These are phyloP conservation scores for Bombus huntii DNA, from an alignment of 1,140 invertebrate genomes.

Conservation along the genomic window DNA sequence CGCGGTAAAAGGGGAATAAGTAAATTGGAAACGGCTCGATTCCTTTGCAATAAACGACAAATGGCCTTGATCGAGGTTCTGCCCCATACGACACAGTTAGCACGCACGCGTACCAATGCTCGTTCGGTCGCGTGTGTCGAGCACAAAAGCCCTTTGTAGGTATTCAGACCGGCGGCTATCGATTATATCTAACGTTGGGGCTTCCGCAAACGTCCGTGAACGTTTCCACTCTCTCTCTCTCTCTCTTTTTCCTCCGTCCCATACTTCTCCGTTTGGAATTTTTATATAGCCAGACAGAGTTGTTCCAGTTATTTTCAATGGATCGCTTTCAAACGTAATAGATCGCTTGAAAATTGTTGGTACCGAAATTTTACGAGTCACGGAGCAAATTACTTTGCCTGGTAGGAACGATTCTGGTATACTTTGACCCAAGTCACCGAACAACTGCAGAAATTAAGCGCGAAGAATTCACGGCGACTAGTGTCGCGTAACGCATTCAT, in stretches of 20 bases:
- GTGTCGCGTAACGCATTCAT: neutral
- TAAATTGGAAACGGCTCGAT: conserved; percentile 64
- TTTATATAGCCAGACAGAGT: neutral
- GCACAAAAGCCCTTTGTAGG: conserved; percentile 39
- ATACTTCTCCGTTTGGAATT: neutral
- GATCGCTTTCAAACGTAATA: neutral
- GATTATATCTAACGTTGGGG: conserved; percentile 44
- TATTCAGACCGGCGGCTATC: conserved; percentile 44
- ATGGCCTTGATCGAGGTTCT: conserved; percentile 68
- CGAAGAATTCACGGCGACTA: neutral
- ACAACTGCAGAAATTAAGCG: too few relatives aligned
- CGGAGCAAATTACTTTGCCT: too few relatives aligned
- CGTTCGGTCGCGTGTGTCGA: conserved; percentile 14
- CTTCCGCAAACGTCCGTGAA: conserved; percentile 37
- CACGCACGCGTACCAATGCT: conserved; percentile 15
- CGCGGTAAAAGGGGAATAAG: neutral
- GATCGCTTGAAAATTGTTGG: neutral
- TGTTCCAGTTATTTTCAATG: too few relatives aligned
- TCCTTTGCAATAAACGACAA: conserved; percentile 60
- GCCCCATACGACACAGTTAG: neutral
- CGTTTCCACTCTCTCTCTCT: neutral
- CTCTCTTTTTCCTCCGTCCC: neutral
- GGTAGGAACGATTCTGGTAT: too few relatives aligned
- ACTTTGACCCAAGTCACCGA: neutral
- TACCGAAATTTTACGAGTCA: neutral